Base-by-base conservation (phyloP, 2,888 invertebrate genomes). In the Diplolepis rosae region DNA sequence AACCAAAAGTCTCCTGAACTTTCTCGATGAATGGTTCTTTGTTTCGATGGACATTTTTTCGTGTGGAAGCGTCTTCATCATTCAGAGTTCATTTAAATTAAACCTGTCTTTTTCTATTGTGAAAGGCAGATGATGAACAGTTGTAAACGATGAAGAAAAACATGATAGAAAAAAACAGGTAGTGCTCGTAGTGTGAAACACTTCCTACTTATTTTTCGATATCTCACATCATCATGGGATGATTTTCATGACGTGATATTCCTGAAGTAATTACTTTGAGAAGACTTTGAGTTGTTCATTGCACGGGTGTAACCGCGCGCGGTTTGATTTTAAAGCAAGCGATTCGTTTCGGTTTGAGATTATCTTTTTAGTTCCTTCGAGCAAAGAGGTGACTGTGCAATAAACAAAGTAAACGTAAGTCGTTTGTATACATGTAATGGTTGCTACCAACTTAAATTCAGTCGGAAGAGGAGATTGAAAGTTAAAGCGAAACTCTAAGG, bases 271-370 rank as follows among this genome's bases (percentile, higher is more conserved):
- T 48, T 48, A 48, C 22, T 18, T 18, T 22, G 48, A 48, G 48
- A 45, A 45, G 48, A 48, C 48, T 15, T 45, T 45, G 45, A 45
- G 18, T 54, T 18, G 54, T 54, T 27, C 51, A n/a, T 7, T 39
- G 35, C 4, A 1, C 32, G 32, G 32, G 32, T 9, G 32, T 32
- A 32, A 11, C 30, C 15, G 28, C 30, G 11, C 50, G 15, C 56
- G 56, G 56, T 56, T 56, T 11, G 56, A 56, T 35, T 56, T n/a
- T 56, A 35, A 56, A 56, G 35, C 35, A n/a, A 27, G 27, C 61
- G 24, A 61, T 61, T 24, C 35, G 61, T 61, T 61, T 61, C 39
- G 61, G 39, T 61, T 22, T 39, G 28, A 28, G 28, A 54, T 54
- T 7, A 13, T 54, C 54, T 39, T 61, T 61, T 61, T 24, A 13